phyloP scores from a whole-genome alignment of 2,797 vertebrate species.

The Diplodus puntazzo region DNA sequence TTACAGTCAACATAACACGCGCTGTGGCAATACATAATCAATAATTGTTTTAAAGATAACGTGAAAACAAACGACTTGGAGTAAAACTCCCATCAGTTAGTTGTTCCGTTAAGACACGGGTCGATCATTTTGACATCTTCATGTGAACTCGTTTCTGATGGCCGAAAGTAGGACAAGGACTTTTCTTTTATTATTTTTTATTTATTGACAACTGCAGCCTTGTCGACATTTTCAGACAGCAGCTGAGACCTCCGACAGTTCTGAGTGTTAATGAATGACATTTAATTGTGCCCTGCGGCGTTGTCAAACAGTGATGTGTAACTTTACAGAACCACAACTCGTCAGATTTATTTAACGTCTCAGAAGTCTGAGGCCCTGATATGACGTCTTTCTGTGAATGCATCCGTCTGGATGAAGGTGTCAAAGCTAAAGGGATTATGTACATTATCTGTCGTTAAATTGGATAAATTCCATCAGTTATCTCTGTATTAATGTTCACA shows the following conservation, averaged over 20 bases:
- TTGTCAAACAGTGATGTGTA: constrained; percentile 13
- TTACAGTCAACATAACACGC: neutral
- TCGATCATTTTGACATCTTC: neutral
- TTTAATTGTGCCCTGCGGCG: constrained; percentile 34
- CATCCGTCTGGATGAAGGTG: neutral
- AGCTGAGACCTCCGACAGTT: constrained; percentile 42
- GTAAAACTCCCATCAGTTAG: neutral
- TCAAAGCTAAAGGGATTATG: neutral
- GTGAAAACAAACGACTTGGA: neutral
- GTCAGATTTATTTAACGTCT: neutral
- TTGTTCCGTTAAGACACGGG: too few species aligned
- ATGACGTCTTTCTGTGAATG: neutral
- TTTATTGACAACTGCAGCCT: neutral
- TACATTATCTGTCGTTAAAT: neutral
- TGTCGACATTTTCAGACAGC: constrained; percentile 34
- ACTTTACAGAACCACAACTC: neutral
- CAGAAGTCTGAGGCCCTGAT: neutral
- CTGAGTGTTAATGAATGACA: neutral
- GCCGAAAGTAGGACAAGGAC: constrained; percentile 14
- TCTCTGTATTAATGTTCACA: neutral
- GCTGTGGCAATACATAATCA: neutral
- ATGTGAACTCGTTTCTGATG: neutral
- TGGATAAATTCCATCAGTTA: neutral
- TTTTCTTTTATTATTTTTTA: neutral
- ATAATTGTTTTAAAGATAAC: neutral